These are phyloP conservation scores for Heloderma charlesbogerti DNA, from an alignment of 2,113 vertebrate genomes.

Conservation along the genomic window DNA sequence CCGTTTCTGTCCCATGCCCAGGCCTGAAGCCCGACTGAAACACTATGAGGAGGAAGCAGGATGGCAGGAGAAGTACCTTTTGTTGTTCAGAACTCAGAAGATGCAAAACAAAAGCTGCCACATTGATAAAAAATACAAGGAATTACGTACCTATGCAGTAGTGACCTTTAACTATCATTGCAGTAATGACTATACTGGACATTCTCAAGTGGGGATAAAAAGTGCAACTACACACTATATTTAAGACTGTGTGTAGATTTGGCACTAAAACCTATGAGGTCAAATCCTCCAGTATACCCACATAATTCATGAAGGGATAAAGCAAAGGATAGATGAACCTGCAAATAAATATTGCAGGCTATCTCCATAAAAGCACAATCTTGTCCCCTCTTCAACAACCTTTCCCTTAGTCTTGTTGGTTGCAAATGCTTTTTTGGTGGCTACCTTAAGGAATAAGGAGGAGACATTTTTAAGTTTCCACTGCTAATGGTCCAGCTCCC, in stretches of 20 bases:
- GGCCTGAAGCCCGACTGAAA: too few relatives aligned
- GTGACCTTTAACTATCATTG: neutral
- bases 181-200: neutral
- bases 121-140: accelerated
- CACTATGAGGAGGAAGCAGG: neutral
- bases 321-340: neutral
- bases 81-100: conserved; percentile 4
- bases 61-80: neutral
- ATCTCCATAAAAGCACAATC: neutral
- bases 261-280: neutral
- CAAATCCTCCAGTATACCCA: conserved; percentile 11
- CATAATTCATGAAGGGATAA: neutral
- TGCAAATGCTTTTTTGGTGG: neutral
- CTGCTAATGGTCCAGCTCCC: too few relatives aligned
- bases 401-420: neutral
- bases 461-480: too few relatives aligned
- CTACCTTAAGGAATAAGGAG: neutral
- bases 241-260: neutral
- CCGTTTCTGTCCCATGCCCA: too few relatives aligned
- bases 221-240: neutral
- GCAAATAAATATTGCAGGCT: neutral
- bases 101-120: neutral
- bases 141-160: neutral
- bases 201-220: neutral
- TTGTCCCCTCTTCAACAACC: neutral